A percentile compares a stretch with the other conserved stretches of the same genome.
Evolutionary conservation across 1,140 invertebrate genomes (phyloP).

Genomic region (Aphaenogaster floridana): DNA sequence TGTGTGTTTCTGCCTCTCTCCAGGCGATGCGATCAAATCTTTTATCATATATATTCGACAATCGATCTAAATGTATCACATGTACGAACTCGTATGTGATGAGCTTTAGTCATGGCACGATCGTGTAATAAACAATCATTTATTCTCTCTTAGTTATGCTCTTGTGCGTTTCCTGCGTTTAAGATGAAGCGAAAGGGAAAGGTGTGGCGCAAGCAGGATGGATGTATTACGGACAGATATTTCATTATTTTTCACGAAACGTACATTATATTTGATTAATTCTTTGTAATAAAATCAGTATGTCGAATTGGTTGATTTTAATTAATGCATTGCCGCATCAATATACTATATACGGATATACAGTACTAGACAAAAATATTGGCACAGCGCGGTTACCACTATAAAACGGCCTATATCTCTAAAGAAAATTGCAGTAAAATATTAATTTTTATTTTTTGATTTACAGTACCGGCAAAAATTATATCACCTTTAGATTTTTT

Average conservation of each 20-base stretch:
- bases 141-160: background rate
- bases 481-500: too few relatives aligned
- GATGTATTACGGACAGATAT: background rate
- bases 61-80: slow-evolving; percentile 2
- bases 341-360: background rate
- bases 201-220: background rate
- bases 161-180: background rate
- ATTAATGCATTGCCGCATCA: background rate
- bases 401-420: too few relatives aligned
- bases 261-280: slow-evolving; percentile 22
- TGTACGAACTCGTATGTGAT: background rate
- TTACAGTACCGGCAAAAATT: too few relatives aligned
- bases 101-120: background rate
- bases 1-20: background rate
- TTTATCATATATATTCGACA: slow-evolving; percentile 1
- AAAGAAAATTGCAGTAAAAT: too few relatives aligned
- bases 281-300: slow-evolving; percentile 12
- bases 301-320: background rate
- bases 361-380: too few relatives aligned
- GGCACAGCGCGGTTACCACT: too few relatives aligned
- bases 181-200: background rate
- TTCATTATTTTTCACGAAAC: background rate
- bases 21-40: background rate
- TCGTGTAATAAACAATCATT: slow-evolving; percentile 5
- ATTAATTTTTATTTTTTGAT: too few relatives aligned